Evolutionary conservation across 2,888 invertebrate species (phyloP), one percentile per base, ranked within the genome.

Genomic region (Ptychoptera contaminata): DNA sequence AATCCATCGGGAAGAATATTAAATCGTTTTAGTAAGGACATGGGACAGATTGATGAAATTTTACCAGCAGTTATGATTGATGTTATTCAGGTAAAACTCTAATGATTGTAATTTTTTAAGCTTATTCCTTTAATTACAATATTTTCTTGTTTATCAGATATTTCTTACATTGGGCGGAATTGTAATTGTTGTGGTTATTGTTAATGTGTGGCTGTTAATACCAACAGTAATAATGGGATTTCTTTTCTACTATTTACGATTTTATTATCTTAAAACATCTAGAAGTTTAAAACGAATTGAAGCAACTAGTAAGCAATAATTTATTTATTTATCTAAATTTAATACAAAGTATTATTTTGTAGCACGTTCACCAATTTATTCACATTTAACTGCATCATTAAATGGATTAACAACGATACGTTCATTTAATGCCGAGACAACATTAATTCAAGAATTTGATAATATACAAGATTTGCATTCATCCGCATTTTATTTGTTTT

Each of bases 331-430:
- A 30, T 9, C 30, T 30, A 8, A 9, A 8, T 9, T 9, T 30
- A 9, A 8, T 30, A 30, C 30, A 30, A 6, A 30, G 30, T 8
- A 30, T 39, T 39, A 29, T 29, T 15, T 58, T 62, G 38, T 67
- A 88, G 88, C 90, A 50, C 80, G 92, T 47, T 92, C 92, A 55
- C 96, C 96, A 0, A 87, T 97, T n/a, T 96, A 93, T 67, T 84
- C 86, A 2, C 93, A 94, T 59, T 68, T 96, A 55, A 87, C 82
- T 57, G 85, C 92, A 23, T 80, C 90, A 0, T 69, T 97, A 6
- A 83, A 86, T 60, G 96, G 96, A 1, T 70, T 97, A 48, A 78
- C 88, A 0, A 93, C 93, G 0, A 92, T 97, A 40, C 73, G 96
- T 44, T 87, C 93, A 0, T 92, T 87, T 59, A 76, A 77, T 8